Base-by-base conservation (phyloP, 1,140 invertebrate species). In the Trichogramma pretiosum region DNA sequence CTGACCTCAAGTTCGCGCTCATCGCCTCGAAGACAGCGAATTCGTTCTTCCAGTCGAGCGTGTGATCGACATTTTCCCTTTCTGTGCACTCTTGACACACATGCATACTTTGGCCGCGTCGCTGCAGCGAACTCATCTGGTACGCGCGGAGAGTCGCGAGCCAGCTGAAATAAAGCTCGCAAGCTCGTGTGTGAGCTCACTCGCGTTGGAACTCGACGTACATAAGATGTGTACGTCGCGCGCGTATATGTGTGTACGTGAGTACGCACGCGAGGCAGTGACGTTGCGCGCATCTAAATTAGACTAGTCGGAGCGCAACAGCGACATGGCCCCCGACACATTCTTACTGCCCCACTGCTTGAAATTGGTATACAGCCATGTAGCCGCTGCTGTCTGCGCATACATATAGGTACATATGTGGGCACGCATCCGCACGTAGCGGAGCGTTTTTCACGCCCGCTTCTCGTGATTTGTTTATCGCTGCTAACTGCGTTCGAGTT, bases 251-350 rank as follows among this genome's bases (percentile, higher is more conserved):
- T n/a, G 50, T 51, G 47, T 40, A 21, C 36, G 38, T 56, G 59
- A 62, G 52, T 40, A 53, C 52, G 45, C 24, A 46, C 37, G 53
- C 39, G 54, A 33, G 49, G 47, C 48, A 45, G 52, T 52, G 61
- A 53, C 58, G 64, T 52, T 58, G 51, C 57, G 58, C 59, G 65
- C 63, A 64, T 62, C 69, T 72, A 72, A 72, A 72, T 72, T 72
- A 70, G 68, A 68, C 57, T 67, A 70, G 64, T n/a, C 58, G 69
- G 70, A 72, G 70, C 65, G 66, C 64, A 70, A 72, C 69, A 70
- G 68, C 69, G 59, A 63, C 60, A n/a, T n/a, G n/a, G n/a, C n/a
- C 59, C 55, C 58, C 56, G 54, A 51, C 53, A n/a, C n/a, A 56
- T 61, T 58, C 58, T 45, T 53, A 55, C 44, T 47, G 49, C 48